A percentile compares a stretch with the other conserved stretches of the same genome.
Conservation (phyloP, 2,888 invertebrate genomes). For the Drosophila quasianomalipes region DNA sequence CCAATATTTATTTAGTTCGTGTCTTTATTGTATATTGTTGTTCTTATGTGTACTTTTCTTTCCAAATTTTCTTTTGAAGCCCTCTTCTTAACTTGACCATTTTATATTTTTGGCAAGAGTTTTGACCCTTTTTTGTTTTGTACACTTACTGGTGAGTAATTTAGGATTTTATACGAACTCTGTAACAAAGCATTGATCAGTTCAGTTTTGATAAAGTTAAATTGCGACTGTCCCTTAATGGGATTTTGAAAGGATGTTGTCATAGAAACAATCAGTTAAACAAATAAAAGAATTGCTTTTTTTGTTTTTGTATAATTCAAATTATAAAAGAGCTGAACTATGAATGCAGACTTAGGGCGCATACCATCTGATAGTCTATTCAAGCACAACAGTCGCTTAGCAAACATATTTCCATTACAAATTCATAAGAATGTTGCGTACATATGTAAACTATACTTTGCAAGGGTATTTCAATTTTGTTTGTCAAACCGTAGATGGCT, state of each 20-base stretch:
- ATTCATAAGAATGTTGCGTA: not conserved
- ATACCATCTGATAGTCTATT: not conserved
- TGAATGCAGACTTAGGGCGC: not conserved
- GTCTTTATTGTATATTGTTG: conserved; percentile 21
- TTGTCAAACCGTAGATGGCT: conserved; percentile 4
- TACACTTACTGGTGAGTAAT: not conserved
- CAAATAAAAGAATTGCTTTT: not conserved
- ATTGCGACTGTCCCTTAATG: not conserved
- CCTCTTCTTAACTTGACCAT: conserved; percentile 7
- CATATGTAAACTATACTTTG: not conserved
- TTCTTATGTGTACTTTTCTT: conserved; percentile 8
- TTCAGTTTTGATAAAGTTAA: not conserved
- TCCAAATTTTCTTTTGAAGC: conserved; percentile 5
- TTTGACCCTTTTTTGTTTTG: conserved; percentile 7
- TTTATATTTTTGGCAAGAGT: conserved; percentile 6
- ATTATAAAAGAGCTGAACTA: not conserved
- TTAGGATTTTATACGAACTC: not conserved
- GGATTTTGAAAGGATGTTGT: not conserved
- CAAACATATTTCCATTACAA: not conserved
- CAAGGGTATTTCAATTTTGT: conserved; percentile 23
- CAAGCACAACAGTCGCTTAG: not conserved
- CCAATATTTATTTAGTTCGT: conserved; percentile 48
- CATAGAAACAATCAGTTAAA: not conserved
- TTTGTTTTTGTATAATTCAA: not conserved
- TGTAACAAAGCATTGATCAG: not conserved